phyloP scores from a whole-genome alignment of 2,888 invertebrate species.

The Drosophila falleni region DNA sequence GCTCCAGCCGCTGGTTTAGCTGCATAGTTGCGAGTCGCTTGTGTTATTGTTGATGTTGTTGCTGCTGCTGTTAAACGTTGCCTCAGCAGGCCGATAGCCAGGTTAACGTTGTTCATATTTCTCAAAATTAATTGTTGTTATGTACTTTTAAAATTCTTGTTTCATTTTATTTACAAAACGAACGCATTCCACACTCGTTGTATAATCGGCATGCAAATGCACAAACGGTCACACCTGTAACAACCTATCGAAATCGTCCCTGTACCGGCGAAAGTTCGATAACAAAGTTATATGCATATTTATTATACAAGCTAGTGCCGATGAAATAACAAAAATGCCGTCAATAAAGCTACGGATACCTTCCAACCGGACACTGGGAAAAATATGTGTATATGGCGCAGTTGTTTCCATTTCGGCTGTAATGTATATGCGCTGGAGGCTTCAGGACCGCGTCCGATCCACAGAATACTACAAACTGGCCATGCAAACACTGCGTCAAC shows the following conservation, averaged over 20 bases:
- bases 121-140: background rate
- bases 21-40: constrained; percentile 60
- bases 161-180: constrained; percentile 36
- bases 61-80: constrained; percentile 37
- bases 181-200: constrained; percentile 39
- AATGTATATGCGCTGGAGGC: constrained; percentile 85
- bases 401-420: constrained; percentile 85
- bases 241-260: constrained; percentile 40
- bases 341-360: constrained; percentile 71
- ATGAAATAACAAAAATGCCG: constrained; percentile 29
- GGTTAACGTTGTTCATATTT: constrained; percentile 55
- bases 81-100: constrained; percentile 45
- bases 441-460: constrained; percentile 87
- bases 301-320: constrained; percentile 52
- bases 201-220: constrained; percentile 50
- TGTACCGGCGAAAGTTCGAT: constrained; percentile 48
- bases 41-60: constrained; percentile 18
- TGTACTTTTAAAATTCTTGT: background rate
- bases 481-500: constrained; percentile 86
- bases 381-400: constrained; percentile 89
- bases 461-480: constrained; percentile 89
- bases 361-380: constrained; percentile 87
- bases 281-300: constrained; percentile 15
- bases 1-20: constrained; percentile 66
- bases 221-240: constrained; percentile 35